Base-by-base conservation (phyloP, 1,140 invertebrate genomes). In the Cyclina sinensis region DNA sequence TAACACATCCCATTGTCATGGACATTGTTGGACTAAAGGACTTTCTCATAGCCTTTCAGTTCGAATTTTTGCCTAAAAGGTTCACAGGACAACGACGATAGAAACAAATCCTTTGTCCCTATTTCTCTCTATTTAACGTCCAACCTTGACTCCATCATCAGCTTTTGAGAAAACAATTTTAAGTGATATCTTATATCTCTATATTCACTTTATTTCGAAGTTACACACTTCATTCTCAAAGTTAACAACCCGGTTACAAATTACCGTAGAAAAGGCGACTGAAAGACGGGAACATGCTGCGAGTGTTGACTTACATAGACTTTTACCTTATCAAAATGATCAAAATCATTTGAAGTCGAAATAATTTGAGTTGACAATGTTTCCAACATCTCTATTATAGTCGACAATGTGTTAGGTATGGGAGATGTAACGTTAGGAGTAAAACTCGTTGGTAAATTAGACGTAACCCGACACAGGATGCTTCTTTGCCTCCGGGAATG, bases 301-400 rank as follows among this genome's bases (percentile, higher is more conserved):
- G 79, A 39, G 79, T 81, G 54, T 81, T 81, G 57, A 81, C 79
- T 81, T 81, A 81, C 79, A 81, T 62, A 81, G 59, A 81, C 59
- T 81, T 62, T 43, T 39, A 21, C 48, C 57, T 81, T 81, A 59
- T 81, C 79, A 81, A 81, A 81, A 24, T 65, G 79, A 81, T 81
- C 48, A 57, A 81, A 81, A 81, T 57, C 79, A 81, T 81, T 81
- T 81, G 79, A 81, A 81, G 79, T 62, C 59, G 54, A 62, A 43
- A 46, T 62, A 81, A 81, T 81, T 18, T 81, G 27, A 81, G 79
- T 43, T 81, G 79, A 62, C 79, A 48, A 21, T 39, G 24, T 35
- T 81, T 12, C 32, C 54, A 43, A 62, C 79, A 65, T 62, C 79
- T 81, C 32, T 65, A 81, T 81, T 81, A 81, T 81, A 30, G 24